Conservation (phyloP, 2,113 vertebrate species). For the Coptodon rendalli region DNA sequence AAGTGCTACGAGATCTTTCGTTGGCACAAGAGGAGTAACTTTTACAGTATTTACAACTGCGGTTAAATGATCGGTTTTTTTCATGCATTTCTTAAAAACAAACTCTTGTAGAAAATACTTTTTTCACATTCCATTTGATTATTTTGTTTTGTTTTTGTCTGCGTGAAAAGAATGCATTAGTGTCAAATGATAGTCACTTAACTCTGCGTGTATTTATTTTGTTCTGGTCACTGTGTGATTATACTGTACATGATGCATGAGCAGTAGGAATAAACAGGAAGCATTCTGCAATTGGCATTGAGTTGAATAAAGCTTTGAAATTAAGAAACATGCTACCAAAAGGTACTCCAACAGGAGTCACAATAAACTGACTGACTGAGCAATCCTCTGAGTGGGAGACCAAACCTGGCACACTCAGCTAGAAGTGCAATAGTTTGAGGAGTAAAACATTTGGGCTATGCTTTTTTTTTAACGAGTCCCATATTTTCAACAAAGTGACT, state of each 20-base stretch:
- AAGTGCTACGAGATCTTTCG: constrained; percentile 59
- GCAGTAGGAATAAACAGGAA: constrained; percentile 24
- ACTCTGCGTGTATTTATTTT: neutral
- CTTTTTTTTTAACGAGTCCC: neutral
- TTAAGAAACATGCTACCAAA: constrained; percentile 48
- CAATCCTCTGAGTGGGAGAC: neutral
- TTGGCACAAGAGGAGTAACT: constrained; percentile 64
- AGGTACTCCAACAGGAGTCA: constrained; percentile 44
- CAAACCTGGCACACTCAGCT: neutral
- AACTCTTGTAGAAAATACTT: constrained; percentile 37
- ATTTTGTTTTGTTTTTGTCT: neutral
- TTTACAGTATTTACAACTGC: constrained; percentile 61
- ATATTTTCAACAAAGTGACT: neutral
- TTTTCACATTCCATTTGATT: constrained; percentile 42
- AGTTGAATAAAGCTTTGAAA: neutral
- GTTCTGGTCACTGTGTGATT: neutral
- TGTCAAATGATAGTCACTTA: constrained; percentile 21
- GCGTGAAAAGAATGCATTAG: neutral
- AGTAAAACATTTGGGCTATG: neutral
- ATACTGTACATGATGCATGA: constrained; percentile 27
- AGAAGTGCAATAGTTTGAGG: neutral
- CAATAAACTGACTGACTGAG: constrained; percentile 12
- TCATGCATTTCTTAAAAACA: constrained; percentile 55
- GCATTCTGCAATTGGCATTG: constrained; percentile 15
- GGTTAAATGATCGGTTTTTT: constrained; percentile 6